Percentiles rank a stretch among this genome's conserved stretches.
Conservation (phyloP, 1,140 invertebrate genomes). For the Drosophila ogumai region DNA sequence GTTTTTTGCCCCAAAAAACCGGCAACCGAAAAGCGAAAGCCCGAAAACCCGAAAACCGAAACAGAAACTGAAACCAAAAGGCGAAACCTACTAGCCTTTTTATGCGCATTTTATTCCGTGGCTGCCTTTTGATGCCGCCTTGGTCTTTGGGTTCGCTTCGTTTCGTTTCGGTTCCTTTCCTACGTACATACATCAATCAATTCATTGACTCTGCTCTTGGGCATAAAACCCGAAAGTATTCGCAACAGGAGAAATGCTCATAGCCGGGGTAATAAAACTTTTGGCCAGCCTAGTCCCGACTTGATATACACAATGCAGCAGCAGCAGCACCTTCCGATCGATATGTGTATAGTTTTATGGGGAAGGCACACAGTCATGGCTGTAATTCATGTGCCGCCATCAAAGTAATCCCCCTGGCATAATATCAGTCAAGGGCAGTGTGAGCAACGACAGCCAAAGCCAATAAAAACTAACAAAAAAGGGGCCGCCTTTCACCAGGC, state of each 20-base stretch:
- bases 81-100: conserved; percentile 40
- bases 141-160: conserved; percentile 14
- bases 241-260: conserved; percentile 28
- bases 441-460: conserved; percentile 51
- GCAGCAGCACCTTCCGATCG: conserved; percentile 38
- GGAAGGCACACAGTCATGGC: conserved; percentile 14
- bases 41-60: neutral
- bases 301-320: conserved; percentile 27
- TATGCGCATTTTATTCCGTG: conserved; percentile 71
- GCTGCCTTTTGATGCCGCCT: conserved; percentile 60
- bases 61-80: conserved; percentile 5
- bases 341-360: conserved; percentile 49
- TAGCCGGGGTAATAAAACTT: conserved; percentile 63
- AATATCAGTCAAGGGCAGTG: conserved; percentile 57
- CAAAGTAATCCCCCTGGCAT: conserved; percentile 62
- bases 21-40: neutral
- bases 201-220: conserved; percentile 68
- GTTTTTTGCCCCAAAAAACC: conserved; percentile 4
- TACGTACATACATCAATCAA: conserved; percentile 72
- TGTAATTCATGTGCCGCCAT: conserved; percentile 60
- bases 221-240: conserved; percentile 50
- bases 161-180: conserved; percentile 4
- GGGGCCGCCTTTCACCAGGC: conserved; percentile 1
- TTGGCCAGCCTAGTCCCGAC: conserved; percentile 45
- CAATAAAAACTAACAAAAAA: conserved; percentile 48